Evolutionary conservation across 1,140 invertebrate genomes (phyloP), one percentile per base, ranked within the genome.

Genomic region (Bombus soroeensis): DNA sequence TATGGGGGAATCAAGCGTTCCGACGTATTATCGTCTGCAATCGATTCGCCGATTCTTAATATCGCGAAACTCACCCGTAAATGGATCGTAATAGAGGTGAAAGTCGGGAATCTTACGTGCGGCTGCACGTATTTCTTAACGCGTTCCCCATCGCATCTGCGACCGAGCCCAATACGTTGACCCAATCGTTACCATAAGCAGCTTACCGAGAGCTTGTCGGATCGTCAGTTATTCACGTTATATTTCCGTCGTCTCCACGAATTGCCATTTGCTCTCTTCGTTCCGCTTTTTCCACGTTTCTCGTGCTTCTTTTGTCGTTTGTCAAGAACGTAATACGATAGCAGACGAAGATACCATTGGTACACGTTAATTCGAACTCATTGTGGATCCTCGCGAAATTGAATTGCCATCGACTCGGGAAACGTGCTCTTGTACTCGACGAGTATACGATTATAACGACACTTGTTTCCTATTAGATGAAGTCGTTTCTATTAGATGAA

Each of bases 11-110:
- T 32, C 43, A 47, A 53, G 15, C 53, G 39, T 47, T 32, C 32
- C 25, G 13, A 6, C 81, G 89, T 87, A 92, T 93, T 93, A 93
- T 93, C 91, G 86, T 91, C 90, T 85, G 79, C 89, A 86, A 94
- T 93, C 91, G 91, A 93, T 93, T 92, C 88, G 87, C 82, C 91
- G 89, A 91, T 92, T 92, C 89, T 92, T 90, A 93, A 94, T 94
- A 93, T 91, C 92, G 85, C 81, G 90, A 91, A 89, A 91, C 87
- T 90, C 88, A 72, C 88, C 89, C 83, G 88, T 86, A 94, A 94
- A 93, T 92, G 89, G 92, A 93, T 93, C 87, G 89, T 92, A 92
- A 93, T 93, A 92, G 87, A 74, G 70, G 70, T 83, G 89, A 87
- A 90, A 92, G 91, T 79, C 78, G 66, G 81, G 9, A 9, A 68